Evolutionary conservation across 2,113 vertebrate species (phyloP), one percentile per base, ranked within the genome.

Genomic region (Hystrix brachyura): DNA sequence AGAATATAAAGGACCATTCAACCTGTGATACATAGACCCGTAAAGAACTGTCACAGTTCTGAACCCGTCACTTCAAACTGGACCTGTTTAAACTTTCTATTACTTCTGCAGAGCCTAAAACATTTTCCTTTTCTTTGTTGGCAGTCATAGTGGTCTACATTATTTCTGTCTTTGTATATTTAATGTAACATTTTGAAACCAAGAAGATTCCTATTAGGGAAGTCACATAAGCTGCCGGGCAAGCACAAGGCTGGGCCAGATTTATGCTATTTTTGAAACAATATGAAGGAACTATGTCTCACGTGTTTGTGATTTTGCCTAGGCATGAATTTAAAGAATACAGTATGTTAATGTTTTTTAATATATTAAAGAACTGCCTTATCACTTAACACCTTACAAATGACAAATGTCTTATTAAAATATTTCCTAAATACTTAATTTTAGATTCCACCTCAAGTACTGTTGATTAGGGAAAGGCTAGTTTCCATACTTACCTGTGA

Each of bases 391-490:
- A 79, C 43, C 46, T 85, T 90, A 79, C 7, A 79, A 85, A 64
- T 72, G 46, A 72, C 10, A 80, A 64, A 53, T 32, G 32, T 51
- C 34, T 94, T 55, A 80, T 82, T 94, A 90, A 95, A 89, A 51
- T 67, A 60, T 74, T 67, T 89, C 65, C 65, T 85, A 78, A 95
- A 86, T 83, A 53, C 21, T 93, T 81, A 72, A 90, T 82, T 93
- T 90, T 76, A 85, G 32, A 87, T 81, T 85, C 86, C n/a, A 9
- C 13, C 60, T 92, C 84, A 81, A 25, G 65, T 81, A 57, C 14
- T 81, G 43, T 38, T 92, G 90, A n/a, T 86, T n/a, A 96, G 64
- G 4, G 57, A 83, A 96, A 93, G 29, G 82, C 34, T 46, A 95
- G 43, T 74, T 90, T 93, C 43, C 60, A 59, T n/a, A 80, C 13